Evolutionary conservation across 1,140 invertebrate species (phyloP), one percentile per base, ranked within the genome.

Genomic region (Drosophila quadrilineata): DNA sequence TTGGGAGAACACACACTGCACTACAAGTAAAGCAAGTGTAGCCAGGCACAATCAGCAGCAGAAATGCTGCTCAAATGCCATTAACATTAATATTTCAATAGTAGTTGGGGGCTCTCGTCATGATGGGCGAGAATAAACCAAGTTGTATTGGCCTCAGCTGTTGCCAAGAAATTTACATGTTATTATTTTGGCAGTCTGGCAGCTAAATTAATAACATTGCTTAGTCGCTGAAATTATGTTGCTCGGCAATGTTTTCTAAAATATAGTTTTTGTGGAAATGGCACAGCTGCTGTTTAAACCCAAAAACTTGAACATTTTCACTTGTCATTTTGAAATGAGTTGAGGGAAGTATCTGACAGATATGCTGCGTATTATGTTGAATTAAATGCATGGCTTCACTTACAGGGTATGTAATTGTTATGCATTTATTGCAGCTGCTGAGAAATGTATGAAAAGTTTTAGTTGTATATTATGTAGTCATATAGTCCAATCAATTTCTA

Each of bases 11-110:
- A 1, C 3, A 28, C 8, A 29, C 28, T 48, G n/a, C n/a, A n/a
- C n/a, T n/a, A n/a, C n/a, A n/a, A n/a, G n/a, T n/a, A n/a, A n/a
- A n/a, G n/a, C n/a, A n/a, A n/a, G n/a, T n/a, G n/a, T n/a, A n/a
- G n/a, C n/a, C 5, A 16, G 21, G 21, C 17, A 48, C 17, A 48
- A 48, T 48, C 45, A 33, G 41, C 12, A n/a, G n/a, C n/a, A n/a
- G n/a, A 45, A 45, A 45, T 45, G 45, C 33, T 46, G 17, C 28
- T 16, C 45, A 31, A 6, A 16, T 31, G 26, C 45, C 45, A 48
- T 48, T 45, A 45, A 26, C 41, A 45, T 45, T 45, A 45, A 45
- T 45, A 45, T 26, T 45, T 45, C 41, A 45, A 45, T 28, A 9
- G 6, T 45, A 9, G 24, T n/a, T 28, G 9, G 6, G 19, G 9